Evolutionary conservation across 2,113 vertebrate species (phyloP), one percentile per base, ranked within the genome.

Genomic region (Sinocyclocheilus grahami): DNA sequence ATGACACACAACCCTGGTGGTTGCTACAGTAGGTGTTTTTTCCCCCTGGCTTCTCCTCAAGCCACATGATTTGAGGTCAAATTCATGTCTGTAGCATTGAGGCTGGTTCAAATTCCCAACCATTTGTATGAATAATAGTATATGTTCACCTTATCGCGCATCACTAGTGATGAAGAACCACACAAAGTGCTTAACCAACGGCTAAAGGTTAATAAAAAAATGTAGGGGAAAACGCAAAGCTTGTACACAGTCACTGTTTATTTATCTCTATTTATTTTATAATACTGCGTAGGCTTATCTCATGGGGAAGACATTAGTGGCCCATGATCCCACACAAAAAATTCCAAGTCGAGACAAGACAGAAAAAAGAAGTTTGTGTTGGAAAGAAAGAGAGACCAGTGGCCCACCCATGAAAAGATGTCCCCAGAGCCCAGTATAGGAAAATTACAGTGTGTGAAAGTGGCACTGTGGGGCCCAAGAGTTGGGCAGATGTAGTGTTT

Each of bases 341-440:
- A 89, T 89, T 91, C 85, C 90, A 89, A 51, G 72, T 11, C 24
- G 62, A 65, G 24, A 16, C 72, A 24, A 75, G 22, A 42, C 42
- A 24, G 42, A 51, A 48, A 51, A 42, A 39, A 39, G 33, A 39
- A 22, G 22, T 14, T 48, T 2, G 2, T 75, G 12, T 75, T 75
- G 72, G 12, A 93, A 92, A 90, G 89, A 92, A 91, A 92, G 92
- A 91, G 46, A 82, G 86, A 88, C 88, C 89, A 87, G 84, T 60
- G 58, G 84, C 83, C 86, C 88, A 92, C 91, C 91, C 92, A 90
- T 92, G 90, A 90, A 90, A 93, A 91, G 89, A 93, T 90, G 87
- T 93, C 91, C 88, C 92, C 82, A 33, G 88, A 89, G 91, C 48
- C 86, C 87, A 88, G 72, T 92, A 86, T 87, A 90, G 87, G 88